A percentile compares a stretch with the other conserved stretches of the same genome.
Conservation (phyloP, 2,797 vertebrate genomes). For the Bucorvus abyssinicus region DNA sequence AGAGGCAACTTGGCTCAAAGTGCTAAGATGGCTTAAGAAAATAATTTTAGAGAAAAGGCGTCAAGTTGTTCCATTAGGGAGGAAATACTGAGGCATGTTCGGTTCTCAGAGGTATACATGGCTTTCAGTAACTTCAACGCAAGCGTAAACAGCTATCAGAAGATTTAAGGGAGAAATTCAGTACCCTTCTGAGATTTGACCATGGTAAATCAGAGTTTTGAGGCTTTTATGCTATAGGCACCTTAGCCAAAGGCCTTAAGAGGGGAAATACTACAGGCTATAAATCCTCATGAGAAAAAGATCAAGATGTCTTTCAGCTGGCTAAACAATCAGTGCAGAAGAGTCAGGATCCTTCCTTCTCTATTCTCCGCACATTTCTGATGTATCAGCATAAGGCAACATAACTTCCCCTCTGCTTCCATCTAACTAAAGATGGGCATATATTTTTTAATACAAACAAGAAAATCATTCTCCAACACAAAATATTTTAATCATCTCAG, state of each 20-base stretch:
- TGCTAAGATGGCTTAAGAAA: not conserved
- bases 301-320: not conserved
- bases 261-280: not conserved
- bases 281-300: not conserved
- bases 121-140: not conserved
- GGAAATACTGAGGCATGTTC: not conserved
- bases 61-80: not conserved
- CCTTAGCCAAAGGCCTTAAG: not conserved
- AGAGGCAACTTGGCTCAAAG: not conserved
- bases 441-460: not conserved
- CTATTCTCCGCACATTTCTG: not conserved
- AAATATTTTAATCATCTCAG: slow-evolving; percentile 38
- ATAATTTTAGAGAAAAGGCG: not conserved
- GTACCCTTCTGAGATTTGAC: not conserved
- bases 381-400: not conserved
- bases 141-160: not conserved
- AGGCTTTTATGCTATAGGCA: not conserved
- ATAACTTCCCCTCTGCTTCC: not conserved
- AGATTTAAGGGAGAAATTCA: not conserved
- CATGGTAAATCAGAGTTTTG: not conserved
- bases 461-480: not conserved
- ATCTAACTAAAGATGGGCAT: not conserved
- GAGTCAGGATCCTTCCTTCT: not conserved
- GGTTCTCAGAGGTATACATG: not conserved
- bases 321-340: not conserved